Evolutionary conservation across 2,888 invertebrate genomes (phyloP), one percentile per base, ranked within the genome.

Genomic region (Frankliniella fusca): DNA sequence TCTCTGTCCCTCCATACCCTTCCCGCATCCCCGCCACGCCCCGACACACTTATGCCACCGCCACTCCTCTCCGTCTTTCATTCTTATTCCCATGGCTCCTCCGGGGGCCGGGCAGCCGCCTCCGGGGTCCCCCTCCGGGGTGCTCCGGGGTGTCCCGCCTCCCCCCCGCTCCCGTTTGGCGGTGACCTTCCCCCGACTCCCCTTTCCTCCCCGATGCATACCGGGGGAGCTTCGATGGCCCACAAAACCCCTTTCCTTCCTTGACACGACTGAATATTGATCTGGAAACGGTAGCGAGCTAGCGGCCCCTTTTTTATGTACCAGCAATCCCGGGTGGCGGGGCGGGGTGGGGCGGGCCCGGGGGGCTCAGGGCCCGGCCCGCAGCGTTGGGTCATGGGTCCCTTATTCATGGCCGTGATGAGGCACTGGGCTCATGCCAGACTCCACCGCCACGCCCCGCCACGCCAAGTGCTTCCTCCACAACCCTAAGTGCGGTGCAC

Each of bases 11-110:
- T 15, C 54, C 8, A 2, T 7, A 2, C 8, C 54, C 54, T 54
- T 18, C 54, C 54, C 3, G 0, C 61, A 12, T 20, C 61, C 18
- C 61, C 61, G 20, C 61, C 18, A 18, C 61, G n/a, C 61, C 8
- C 61, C 18, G 20, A 61, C 61, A 61, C 61, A 61, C 61, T 15
- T n/a, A 61, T n/a, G 54, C 54, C 54, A 54, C 54, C 54, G 38
- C 38, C 54, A 54, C 54, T n/a, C 61, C 61, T 61, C 61, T n/a
- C 61, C 20, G 61, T 18, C 61, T n/a, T 15, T 18, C 61, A 18
- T 61, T n/a, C 61, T 61, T 61, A 61, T 61, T 61, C 61, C n/a
- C 61, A 61, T 61, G 61, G 61, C 61, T n/a, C 61, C 61, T 61
- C 61, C 61, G 61, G 38, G 61, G 61, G 10, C n/a, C n/a, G n/a